Conservation (phyloP, 2,113 vertebrate genomes). For the Ariopsis seemanni region DNA sequence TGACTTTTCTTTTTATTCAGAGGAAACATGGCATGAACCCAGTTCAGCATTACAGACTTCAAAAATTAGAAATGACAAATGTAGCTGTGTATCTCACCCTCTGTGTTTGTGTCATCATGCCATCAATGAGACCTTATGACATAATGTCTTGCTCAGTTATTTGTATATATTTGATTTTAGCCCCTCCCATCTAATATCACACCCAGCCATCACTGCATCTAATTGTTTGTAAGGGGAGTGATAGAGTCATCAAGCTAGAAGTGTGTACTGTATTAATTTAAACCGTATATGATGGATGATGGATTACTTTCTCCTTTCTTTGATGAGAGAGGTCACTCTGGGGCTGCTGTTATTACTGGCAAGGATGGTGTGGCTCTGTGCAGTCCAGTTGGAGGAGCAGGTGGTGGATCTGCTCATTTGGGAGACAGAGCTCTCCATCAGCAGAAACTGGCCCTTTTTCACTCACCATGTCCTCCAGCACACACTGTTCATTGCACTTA, state of each 20-base stretch:
- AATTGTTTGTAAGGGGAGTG: not conserved
- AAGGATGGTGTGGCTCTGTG: not conserved
- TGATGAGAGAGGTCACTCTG: constrained; percentile 19
- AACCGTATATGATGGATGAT: not conserved
- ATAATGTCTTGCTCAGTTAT: not conserved
- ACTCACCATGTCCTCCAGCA: constrained; percentile 25
- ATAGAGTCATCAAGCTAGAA: not conserved
- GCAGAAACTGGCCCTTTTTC: constrained; percentile 17
- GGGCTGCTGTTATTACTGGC: constrained; percentile 20
- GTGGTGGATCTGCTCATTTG: constrained; percentile 37
- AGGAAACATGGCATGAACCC: not conserved
- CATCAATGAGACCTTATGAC: not conserved
- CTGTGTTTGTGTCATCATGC: not conserved
- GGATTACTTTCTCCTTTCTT: not conserved
- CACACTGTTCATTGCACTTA: constrained; percentile 3
- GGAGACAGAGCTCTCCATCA: constrained; percentile 33
- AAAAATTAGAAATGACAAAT: not conserved
- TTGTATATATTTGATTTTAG: not conserved
- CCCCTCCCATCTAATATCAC: not conserved
- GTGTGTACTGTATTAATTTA: not conserved
- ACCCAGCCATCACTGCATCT: not conserved
- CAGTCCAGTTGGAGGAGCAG: constrained; percentile 38
- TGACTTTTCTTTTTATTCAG: not conserved
- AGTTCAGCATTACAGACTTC: not conserved
- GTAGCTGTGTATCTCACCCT: not conserved